Conservation (phyloP, 2,888 invertebrate species). For the Sminthurides aquaticus region DNA sequence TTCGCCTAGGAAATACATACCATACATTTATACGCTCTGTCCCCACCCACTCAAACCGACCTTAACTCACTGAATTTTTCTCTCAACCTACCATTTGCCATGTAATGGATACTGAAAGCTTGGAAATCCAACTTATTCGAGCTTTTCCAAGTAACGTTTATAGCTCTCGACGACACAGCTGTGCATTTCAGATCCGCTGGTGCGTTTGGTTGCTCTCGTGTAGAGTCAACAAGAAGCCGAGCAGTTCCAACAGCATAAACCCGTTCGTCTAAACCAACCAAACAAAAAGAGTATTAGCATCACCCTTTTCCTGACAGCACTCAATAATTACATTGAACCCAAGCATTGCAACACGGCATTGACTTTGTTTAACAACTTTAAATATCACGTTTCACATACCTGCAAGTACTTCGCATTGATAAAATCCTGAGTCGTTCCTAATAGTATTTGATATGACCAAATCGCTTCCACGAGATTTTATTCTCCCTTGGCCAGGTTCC, state of each 20-base stretch:
- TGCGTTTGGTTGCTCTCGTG: slow-evolving; percentile 32
- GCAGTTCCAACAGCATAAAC: slow-evolving; percentile 38
- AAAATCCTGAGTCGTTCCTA: slow-evolving; percentile 39
- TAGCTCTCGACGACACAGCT: slow-evolving; percentile 23
- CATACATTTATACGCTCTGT: too few species aligned
- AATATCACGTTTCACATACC: slow-evolving; percentile 5
- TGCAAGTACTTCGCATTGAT: slow-evolving; percentile 40
- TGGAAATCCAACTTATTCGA: slow-evolving; percentile 23
- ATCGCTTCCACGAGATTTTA: slow-evolving; percentile 37
- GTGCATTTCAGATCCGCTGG: slow-evolving; percentile 33
- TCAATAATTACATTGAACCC: too few species aligned
- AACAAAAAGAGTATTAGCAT: too few species aligned
- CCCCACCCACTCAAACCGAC: too few species aligned
- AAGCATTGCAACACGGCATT: background rate
- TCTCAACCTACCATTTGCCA: slow-evolving; percentile 29
- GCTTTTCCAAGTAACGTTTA: slow-evolving; percentile 33
- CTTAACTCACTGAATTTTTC: too few species aligned
- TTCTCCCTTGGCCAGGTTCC: slow-evolving; percentile 38
- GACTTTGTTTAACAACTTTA: background rate
- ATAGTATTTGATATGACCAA: slow-evolving; percentile 42
- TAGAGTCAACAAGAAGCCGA: slow-evolving; percentile 32
- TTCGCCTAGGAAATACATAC: slow-evolving; percentile 27
- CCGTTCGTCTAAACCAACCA: slow-evolving; percentile 22
- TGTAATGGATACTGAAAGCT: slow-evolving; percentile 37
- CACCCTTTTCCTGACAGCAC: background rate